Evolutionary conservation across 2,888 invertebrate genomes (phyloP).

Genomic region (Plagodis pulveraria): DNA sequence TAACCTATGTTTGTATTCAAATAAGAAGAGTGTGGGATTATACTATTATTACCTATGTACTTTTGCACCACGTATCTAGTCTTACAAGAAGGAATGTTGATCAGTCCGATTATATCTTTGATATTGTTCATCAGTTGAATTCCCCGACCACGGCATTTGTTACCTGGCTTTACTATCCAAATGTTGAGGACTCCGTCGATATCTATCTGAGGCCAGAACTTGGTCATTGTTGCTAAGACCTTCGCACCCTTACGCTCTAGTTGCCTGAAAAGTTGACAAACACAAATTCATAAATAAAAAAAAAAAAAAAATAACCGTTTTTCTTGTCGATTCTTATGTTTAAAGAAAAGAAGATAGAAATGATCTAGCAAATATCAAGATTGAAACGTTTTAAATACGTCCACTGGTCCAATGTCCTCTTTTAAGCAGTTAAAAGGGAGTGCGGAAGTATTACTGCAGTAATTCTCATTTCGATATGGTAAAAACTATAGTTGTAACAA

Average conservation of each 20-base stretch:
- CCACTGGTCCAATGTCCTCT: too few species aligned
- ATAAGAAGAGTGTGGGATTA: neutral
- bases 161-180: constrained; percentile 98
- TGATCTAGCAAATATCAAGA: too few species aligned
- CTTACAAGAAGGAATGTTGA: constrained; percentile 88
- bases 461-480: too few species aligned
- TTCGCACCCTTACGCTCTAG: constrained; percentile 83
- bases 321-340: neutral
- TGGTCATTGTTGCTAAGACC: constrained; percentile 87
- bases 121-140: constrained; percentile 94
- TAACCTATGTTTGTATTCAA: too few species aligned
- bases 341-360: too few species aligned
- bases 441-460: too few species aligned
- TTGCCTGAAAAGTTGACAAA: constrained; percentile 56
- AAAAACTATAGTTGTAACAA: too few species aligned
- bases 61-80: constrained; percentile 96
- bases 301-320: too few species aligned
- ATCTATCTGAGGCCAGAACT: constrained; percentile 92
- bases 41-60: constrained; percentile 91
- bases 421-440: too few species aligned
- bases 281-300: too few species aligned
- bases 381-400: too few species aligned
- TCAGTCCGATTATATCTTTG: constrained; percentile 91
- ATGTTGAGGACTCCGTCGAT: constrained; percentile 95
- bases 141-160: constrained; percentile 95